phyloP scores from a whole-genome alignment of 2,888 invertebrate species.

The Tetanocera ferruginea region DNA sequence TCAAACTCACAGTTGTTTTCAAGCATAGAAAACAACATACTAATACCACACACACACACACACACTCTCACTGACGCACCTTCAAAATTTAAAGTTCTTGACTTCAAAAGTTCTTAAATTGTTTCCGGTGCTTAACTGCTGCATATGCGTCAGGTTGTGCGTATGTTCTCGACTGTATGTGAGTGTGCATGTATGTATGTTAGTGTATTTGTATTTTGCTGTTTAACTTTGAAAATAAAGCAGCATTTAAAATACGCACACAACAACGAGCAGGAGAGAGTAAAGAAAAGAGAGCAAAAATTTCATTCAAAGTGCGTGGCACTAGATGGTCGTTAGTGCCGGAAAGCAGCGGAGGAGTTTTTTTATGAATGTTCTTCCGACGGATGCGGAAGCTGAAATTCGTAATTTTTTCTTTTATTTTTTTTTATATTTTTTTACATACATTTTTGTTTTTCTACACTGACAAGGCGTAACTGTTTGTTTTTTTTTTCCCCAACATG shows the following conservation, averaged over 20 bases:
- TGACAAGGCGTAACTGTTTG: too few relatives aligned
- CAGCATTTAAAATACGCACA: neutral
- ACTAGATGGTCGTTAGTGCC: neutral
- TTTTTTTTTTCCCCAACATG: too few relatives aligned
- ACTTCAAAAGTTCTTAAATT: slow-evolving; percentile 18
- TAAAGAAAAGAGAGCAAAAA: neutral
- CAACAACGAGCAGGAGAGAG: neutral
- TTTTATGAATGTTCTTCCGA: slow-evolving; percentile 5
- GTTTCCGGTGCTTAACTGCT: slow-evolving; percentile 10
- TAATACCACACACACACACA: neutral
- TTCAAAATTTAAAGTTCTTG: neutral
- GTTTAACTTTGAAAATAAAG: too few relatives aligned
- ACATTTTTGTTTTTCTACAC: too few relatives aligned
- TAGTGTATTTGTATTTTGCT: neutral
- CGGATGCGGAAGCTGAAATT: slow-evolving; percentile 10
- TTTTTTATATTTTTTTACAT: too few relatives aligned
- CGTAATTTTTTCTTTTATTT: too few relatives aligned
- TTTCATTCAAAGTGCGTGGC: neutral
- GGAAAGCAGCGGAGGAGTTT: neutral
- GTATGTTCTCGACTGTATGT: neutral
- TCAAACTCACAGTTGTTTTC: slow-evolving; percentile 50
- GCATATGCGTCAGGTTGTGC: neutral
- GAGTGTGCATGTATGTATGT: neutral
- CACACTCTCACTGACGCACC: neutral
- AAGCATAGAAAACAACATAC: slow-evolving; percentile 33